These are phyloP conservation scores for Scotopteryx bipunctaria DNA, from an alignment of 2,888 invertebrate genomes.

Conservation along the genomic window DNA sequence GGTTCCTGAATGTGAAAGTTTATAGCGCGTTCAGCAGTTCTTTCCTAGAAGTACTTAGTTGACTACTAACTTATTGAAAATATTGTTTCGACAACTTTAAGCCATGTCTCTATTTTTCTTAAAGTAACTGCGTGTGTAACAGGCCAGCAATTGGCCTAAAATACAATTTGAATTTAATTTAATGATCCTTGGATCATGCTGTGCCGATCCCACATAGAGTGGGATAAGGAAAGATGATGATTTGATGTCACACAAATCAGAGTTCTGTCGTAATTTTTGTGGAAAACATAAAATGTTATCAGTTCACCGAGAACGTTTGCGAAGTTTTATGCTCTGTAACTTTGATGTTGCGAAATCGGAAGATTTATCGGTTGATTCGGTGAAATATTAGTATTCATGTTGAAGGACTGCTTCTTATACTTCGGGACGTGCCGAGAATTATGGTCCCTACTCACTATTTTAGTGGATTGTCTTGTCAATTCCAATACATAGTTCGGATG, in stretches of 20 bases:
- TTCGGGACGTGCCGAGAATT: constrained; percentile 24
- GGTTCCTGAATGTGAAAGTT: constrained; percentile 64
- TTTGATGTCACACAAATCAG: constrained; percentile 12
- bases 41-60: constrained; percentile 11
- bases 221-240: too few relatives aligned
- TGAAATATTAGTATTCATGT: constrained; percentile 26
- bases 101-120: too few relatives aligned
- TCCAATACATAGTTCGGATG: constrained; percentile 1
- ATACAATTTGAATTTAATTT: too few relatives aligned
- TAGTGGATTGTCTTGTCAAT: constrained; percentile 22
- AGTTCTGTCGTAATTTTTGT: constrained; percentile 43
- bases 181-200: too few relatives aligned
- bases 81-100: neutral
- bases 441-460: constrained; percentile 6
- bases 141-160: too few relatives aligned
- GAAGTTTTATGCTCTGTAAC: constrained; percentile 44
- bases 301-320: constrained; percentile 42
- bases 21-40: constrained; percentile 50
- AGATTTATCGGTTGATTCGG: constrained; percentile 31
- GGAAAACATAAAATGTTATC: constrained; percentile 52
- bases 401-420: constrained; percentile 23
- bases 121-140: too few relatives aligned
- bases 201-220: too few relatives aligned
- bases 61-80: constrained; percentile 2
- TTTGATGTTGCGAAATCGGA: constrained; percentile 34